Evolutionary conservation across 2,113 vertebrate genomes (phyloP), one percentile per base, ranked within the genome.

Genomic region (Uria aalge): DNA sequence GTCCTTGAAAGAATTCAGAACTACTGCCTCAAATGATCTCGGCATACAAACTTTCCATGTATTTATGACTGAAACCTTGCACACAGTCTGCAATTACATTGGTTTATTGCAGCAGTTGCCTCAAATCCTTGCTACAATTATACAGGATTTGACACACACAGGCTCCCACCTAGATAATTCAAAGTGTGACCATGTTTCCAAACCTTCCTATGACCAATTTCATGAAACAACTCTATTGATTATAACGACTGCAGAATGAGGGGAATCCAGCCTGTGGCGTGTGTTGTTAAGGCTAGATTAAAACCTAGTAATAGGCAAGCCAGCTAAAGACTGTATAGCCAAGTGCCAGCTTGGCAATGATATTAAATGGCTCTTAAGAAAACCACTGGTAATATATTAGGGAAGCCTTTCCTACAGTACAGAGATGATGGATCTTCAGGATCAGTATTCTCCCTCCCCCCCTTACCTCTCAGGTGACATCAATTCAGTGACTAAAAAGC

Each of bases 311-410:
- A 48, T 24, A 55, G 29, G 27, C 64, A 30, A 22, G 36, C 11
- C 32, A 64, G 36, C 60, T 63, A 48, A 69, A 86, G 40, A 69
- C 19, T 41, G 9, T 7, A 55, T 3, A 79, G 36, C 59, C 36
- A 10, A 80, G 30, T 26, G 20, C 16, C 63, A 77, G 32, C n/a
- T 62, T 57, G 24, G 45, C 45, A 64, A 15, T 22, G 4, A 14
- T 15, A 62, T 19, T 71, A 73, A 77, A 86, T 32, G 6, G 15
- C 55, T 69, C 60, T 60, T 80, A 50, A 59, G 29, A 85, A 72
- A 9, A 76, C 2, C 0, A 0, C 13, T 41, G 22, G 17, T 21
- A 59, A 59, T 15, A 2, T 27, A 68, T 34, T 40, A 47, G 4
- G 27, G 12, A 80, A 73, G 11, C 5, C 21, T 34, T 56, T 66